A percentile compares a stretch with the other conserved stretches of the same genome.
These are phyloP conservation scores for Poecilobothrus nobilitatus DNA, from an alignment of 2,888 invertebrate species.

Conservation along the genomic window DNA sequence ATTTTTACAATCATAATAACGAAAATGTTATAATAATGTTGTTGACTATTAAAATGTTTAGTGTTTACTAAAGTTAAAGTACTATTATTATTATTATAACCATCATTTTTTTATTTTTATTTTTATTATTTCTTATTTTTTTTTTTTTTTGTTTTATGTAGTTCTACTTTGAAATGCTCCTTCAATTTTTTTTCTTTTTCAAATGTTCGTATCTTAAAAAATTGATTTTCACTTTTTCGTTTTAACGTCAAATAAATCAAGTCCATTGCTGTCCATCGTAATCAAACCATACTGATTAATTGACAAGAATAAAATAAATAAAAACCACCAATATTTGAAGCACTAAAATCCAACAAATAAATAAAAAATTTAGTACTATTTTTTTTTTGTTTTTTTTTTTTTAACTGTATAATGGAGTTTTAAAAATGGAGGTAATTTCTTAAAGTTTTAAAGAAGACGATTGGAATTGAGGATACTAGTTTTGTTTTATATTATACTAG, in stretches of 20 bases:
- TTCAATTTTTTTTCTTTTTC: too few relatives aligned
- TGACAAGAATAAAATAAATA: background rate
- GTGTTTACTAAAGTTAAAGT: too few relatives aligned
- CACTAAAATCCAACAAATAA: background rate
- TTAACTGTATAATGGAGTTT: background rate
- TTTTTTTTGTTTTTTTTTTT: background rate
- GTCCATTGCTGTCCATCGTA: background rate
- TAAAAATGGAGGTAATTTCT: constrained; percentile 4
- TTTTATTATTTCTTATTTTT: too few relatives aligned
- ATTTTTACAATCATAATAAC: too few relatives aligned
- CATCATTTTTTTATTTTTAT: background rate
- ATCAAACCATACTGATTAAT: constrained; percentile 10
- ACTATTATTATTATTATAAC: too few relatives aligned
- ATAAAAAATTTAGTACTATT: background rate
- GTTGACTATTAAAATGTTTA: too few relatives aligned
- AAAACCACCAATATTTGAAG: background rate
- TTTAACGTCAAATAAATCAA: constrained; percentile 9
- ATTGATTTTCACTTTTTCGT: background rate
- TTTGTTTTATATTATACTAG: too few relatives aligned
- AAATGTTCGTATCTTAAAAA: background rate
- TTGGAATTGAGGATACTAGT: background rate
- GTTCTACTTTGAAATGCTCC: background rate
- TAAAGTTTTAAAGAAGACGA: background rate
- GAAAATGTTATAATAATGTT: too few relatives aligned
- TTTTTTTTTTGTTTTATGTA: background rate